phyloP scores from a whole-genome alignment of 2,797 vertebrate genomes.

The Clangula hyemalis region DNA sequence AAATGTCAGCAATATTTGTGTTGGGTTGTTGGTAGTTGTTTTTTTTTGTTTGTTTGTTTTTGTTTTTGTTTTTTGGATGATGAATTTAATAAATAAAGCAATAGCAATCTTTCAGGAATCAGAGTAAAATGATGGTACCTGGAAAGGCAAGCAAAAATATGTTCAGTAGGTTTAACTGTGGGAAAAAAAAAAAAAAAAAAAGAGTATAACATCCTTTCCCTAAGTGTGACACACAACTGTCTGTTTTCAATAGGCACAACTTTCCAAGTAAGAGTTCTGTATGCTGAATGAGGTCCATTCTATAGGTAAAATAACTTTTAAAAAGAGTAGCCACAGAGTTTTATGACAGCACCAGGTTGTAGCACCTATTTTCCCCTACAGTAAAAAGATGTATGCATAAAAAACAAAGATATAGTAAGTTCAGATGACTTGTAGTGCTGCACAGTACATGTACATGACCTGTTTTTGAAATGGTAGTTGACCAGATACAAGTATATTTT shows the following conservation, averaged over 20 bases:
- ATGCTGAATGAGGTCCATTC: neutral
- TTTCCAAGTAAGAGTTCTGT: neutral
- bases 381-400: neutral
- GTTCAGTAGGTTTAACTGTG: slow-evolving; percentile 11
- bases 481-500: neutral
- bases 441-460: accelerated
- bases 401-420: neutral
- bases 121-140: neutral
- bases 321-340: neutral
- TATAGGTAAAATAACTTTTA: neutral
- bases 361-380: neutral
- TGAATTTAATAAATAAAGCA: slow-evolving; percentile 34
- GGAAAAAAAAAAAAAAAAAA: neutral
- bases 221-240: neutral
- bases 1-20: neutral
- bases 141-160: neutral
- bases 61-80: neutral
- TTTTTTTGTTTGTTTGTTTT: neutral
- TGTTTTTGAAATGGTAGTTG: neutral
- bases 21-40: no score
- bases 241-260: neutral
- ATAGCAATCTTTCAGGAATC: neutral
- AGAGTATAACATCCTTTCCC: neutral
- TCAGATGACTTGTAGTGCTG: neutral
- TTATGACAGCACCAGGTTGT: neutral